Conservation (phyloP, 1,140 invertebrate genomes). For the Heliconius himera region DNA sequence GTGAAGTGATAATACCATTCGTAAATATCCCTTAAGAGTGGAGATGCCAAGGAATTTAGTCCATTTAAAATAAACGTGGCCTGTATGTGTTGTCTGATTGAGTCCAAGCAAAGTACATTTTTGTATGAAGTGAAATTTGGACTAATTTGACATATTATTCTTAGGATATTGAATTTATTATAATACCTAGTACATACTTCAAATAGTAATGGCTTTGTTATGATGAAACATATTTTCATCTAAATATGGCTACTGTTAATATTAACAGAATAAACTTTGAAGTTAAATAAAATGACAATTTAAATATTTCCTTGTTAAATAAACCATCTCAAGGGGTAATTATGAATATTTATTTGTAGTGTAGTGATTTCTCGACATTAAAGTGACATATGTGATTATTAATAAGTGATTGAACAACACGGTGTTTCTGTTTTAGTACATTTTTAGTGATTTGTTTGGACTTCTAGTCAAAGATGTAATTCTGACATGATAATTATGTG, state of each 20-base stretch:
- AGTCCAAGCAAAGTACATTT: conserved; percentile 1
- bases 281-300: conserved; percentile 1
- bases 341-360: conserved; percentile 1
- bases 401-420: background rate
- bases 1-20: conserved; percentile 31
- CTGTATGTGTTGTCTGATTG: background rate
- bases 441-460: conserved; percentile 23
- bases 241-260: background rate
- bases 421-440: conserved; percentile 8
- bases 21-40: conserved; percentile 12
- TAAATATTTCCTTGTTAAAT: background rate
- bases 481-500: conserved; percentile 20
- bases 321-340: background rate
- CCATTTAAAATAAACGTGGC: background rate
- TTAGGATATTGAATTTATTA: too few relatives aligned
- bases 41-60: background rate
- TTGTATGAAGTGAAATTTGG: background rate
- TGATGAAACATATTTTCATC: conserved; percentile 6
- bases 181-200: background rate
- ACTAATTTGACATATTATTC: background rate
- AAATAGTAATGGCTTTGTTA: background rate
- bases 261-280: background rate
- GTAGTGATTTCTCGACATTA: background rate
- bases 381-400: conserved; percentile 7
- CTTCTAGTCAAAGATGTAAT: conserved; percentile 33